Evolutionary conservation across 2,113 vertebrate genomes (phyloP).

Genomic region (Aptenodytes patagonicus): DNA sequence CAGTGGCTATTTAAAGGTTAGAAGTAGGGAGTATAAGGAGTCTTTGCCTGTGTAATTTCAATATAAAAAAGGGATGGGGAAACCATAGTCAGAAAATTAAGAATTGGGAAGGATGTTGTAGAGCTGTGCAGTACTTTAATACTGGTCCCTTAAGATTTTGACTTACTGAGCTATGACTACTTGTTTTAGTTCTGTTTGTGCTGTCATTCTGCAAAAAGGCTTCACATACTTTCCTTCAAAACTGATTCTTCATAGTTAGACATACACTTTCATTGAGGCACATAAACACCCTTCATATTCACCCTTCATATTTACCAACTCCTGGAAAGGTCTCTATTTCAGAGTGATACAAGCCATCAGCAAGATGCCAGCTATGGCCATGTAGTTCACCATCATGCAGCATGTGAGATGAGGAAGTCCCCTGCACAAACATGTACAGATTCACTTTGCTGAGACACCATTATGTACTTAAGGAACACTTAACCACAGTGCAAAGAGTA

Average conservation of each 20-base stretch:
- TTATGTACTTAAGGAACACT: background rate
- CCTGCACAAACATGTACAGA: background rate
- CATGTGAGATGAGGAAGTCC: background rate
- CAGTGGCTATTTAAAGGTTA: background rate
- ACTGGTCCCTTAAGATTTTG: too few relatives aligned
- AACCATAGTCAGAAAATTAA: background rate
- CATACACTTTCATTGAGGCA: background rate
- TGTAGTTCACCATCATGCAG: background rate
- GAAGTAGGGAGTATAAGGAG: background rate
- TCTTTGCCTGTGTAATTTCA: background rate
- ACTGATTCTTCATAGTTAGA: slow-evolving; percentile 18
- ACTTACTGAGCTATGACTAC: background rate
- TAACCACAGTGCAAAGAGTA: background rate
- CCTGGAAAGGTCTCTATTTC: background rate
- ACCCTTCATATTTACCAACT: background rate
- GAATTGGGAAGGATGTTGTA: background rate
- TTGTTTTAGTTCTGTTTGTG: slow-evolving; percentile 1
- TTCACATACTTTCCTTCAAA: slow-evolving; percentile 32
- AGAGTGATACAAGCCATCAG: slow-evolving; percentile 1
- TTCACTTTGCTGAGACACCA: background rate
- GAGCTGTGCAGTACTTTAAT: background rate
- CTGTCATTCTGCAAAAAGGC: slow-evolving; percentile 36
- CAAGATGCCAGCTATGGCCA: background rate
- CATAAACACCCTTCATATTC: background rate
- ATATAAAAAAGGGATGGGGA: background rate